These are phyloP conservation scores for Pristionchus mayeri DNA, from an alignment of 2,888 invertebrate species.

Conservation along the genomic window DNA sequence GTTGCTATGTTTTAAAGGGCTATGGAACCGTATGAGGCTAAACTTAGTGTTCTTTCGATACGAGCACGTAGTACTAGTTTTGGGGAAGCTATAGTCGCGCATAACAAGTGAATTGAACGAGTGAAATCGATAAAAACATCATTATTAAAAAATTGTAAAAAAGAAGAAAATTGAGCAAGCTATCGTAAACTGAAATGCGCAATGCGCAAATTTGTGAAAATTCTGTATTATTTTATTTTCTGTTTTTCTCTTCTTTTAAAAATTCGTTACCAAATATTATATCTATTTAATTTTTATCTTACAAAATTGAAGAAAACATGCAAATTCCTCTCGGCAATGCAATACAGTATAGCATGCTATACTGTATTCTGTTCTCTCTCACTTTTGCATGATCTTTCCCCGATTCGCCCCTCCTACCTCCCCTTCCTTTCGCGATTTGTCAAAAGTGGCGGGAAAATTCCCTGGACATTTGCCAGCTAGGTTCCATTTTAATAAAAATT, in stretches of 20 bases:
- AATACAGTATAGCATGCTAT: background rate
- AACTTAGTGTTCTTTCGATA: background rate
- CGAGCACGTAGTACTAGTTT: background rate
- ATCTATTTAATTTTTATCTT: too few relatives aligned
- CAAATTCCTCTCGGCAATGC: too few relatives aligned
- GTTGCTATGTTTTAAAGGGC: too few relatives aligned
- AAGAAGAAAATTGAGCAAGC: background rate
- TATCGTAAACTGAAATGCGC: background rate
- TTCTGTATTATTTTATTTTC: too few relatives aligned
- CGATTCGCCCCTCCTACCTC: slow-evolving; percentile 4
- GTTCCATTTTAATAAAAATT: slow-evolving; percentile 1
- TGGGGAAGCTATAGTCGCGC: background rate
- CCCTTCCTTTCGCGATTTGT: too few relatives aligned
- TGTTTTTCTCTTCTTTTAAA: too few relatives aligned
- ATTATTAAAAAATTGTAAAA: too few relatives aligned
- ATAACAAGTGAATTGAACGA: background rate
- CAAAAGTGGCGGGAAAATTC: slow-evolving; percentile 26
- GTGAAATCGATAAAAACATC: background rate
- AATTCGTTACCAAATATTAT: too few relatives aligned
- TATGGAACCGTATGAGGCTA: too few relatives aligned
- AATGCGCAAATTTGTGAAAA: too few relatives aligned
- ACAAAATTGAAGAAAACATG: too few relatives aligned
- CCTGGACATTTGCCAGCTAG: slow-evolving; percentile 1
- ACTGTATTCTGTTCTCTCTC: background rate
- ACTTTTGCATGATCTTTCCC: background rate